Conservation (phyloP, 2,797 vertebrate genomes). For the Poecilia wingei region DNA sequence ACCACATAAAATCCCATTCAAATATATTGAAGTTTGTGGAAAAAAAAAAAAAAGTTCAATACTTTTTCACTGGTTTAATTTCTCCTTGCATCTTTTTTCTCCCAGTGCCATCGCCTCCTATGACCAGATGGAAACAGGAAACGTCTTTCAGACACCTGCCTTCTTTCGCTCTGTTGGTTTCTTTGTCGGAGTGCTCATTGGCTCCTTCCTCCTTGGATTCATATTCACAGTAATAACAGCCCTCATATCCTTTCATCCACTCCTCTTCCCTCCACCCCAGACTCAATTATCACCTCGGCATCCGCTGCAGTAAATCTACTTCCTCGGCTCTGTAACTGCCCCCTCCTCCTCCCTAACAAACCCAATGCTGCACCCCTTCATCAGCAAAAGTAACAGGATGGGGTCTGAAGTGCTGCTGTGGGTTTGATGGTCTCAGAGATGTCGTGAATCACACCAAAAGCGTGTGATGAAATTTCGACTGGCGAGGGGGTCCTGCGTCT, state of each 20-base stretch:
- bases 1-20: neutral
- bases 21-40: neutral
- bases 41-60: neutral
- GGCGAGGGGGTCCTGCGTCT: slow-evolving; percentile 51
- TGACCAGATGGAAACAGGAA: slow-evolving; percentile 80
- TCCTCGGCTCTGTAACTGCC: slow-evolving; percentile 59
- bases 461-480: slow-evolving; percentile 61
- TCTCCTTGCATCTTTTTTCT: slow-evolving; percentile 33
- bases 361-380: slow-evolving; percentile 54
- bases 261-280: slow-evolving; percentile 46
- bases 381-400: slow-evolving; percentile 51
- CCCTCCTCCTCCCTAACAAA: slow-evolving; percentile 50
- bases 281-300: slow-evolving; percentile 73
- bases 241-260: slow-evolving; percentile 86
- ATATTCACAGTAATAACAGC: slow-evolving; percentile 85
- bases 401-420: slow-evolving; percentile 47
- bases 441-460: slow-evolving; percentile 66
- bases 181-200: slow-evolving; percentile 84
- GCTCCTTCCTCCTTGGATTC: slow-evolving; percentile 86
- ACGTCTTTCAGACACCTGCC: slow-evolving; percentile 75
- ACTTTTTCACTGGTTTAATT: neutral
- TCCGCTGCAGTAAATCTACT: slow-evolving; percentile 58
- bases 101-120: slow-evolving; percentile 86
- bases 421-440: slow-evolving; percentile 53
- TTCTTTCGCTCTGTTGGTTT: slow-evolving; percentile 85